These are phyloP conservation scores for Eublepharis macularius DNA, from an alignment of 2,113 vertebrate genomes.

Conservation along the genomic window DNA sequence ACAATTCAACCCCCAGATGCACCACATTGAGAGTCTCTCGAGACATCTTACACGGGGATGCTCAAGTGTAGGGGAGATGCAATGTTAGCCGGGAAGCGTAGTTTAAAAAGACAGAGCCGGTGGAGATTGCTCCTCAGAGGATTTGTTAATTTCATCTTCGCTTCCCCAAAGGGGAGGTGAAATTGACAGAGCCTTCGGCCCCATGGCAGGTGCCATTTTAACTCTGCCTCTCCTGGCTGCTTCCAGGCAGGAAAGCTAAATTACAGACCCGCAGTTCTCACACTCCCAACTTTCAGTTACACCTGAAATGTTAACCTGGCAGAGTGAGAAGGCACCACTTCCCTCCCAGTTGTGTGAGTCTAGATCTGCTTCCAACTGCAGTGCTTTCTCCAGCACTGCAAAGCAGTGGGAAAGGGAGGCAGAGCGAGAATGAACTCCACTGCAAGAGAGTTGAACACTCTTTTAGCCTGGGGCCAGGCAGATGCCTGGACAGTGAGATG, in stretches of 20 bases:
- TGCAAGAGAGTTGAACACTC: background rate
- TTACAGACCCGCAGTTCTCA: background rate
- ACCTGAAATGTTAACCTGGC: background rate
- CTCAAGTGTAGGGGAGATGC: too few relatives aligned
- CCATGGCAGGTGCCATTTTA: background rate
- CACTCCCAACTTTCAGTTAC: background rate
- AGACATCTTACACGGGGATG: too few relatives aligned
- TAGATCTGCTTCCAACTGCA: background rate
- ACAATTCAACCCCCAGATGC: background rate
- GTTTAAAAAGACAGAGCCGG: too few relatives aligned
- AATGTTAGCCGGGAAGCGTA: too few relatives aligned
- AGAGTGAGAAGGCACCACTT: background rate
- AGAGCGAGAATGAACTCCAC: background rate
- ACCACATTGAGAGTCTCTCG: conserved; percentile 9
- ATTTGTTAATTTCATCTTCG: too few relatives aligned
- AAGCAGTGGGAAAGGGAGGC: background rate
- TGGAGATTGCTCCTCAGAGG: too few relatives aligned
- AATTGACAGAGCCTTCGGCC: background rate
- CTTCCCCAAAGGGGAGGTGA: too few relatives aligned
- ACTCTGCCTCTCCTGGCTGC: background rate
- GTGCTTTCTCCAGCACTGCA: background rate
- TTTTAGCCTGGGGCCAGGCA: too few relatives aligned
- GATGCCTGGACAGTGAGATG: too few relatives aligned
- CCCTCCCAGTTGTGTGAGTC: background rate
- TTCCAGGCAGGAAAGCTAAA: too few relatives aligned